Conservation (phyloP, 2,113 vertebrate genomes). For the Craseonycteris thonglongyai region DNA sequence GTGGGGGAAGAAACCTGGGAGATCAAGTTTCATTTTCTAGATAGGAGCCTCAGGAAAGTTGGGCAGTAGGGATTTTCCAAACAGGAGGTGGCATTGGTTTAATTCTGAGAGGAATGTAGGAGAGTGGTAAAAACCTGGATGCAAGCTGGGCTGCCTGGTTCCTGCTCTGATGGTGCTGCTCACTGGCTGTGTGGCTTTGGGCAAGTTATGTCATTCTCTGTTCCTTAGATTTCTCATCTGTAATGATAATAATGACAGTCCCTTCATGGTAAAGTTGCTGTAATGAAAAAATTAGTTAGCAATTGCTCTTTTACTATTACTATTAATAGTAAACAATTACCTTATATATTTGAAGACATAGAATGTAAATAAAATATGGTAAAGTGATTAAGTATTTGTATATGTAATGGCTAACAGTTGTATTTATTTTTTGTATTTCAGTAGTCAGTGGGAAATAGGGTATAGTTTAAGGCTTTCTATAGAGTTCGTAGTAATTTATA, state of each 20-base stretch:
- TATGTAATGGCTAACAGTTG: neutral
- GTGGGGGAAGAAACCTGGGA: neutral
- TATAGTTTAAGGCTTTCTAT: neutral
- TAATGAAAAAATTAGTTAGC: neutral
- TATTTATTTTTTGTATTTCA: neutral
- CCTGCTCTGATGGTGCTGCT: neutral
- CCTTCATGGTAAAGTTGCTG: neutral
- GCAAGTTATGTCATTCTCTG: neutral
- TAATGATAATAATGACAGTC: neutral
- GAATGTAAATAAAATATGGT: neutral
- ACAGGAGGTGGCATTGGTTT: neutral
- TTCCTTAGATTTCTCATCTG: neutral
- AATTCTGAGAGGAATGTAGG: neutral
- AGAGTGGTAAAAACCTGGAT: neutral
- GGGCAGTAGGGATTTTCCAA: neutral
- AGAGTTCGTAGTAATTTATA: neutral
- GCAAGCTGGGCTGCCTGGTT: neutral
- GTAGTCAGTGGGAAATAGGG: neutral
- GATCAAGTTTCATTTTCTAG: neutral
- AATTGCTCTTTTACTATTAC: neutral
- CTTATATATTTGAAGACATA: neutral
- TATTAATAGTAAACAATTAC: neutral
- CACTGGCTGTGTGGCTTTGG: neutral
- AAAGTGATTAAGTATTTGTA: neutral
- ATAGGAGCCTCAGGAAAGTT: neutral